A percentile compares a stretch with the other conserved stretches of the same genome.
Conservation (phyloP, 2,113 vertebrate genomes). For the Struthidea cinerea region DNA sequence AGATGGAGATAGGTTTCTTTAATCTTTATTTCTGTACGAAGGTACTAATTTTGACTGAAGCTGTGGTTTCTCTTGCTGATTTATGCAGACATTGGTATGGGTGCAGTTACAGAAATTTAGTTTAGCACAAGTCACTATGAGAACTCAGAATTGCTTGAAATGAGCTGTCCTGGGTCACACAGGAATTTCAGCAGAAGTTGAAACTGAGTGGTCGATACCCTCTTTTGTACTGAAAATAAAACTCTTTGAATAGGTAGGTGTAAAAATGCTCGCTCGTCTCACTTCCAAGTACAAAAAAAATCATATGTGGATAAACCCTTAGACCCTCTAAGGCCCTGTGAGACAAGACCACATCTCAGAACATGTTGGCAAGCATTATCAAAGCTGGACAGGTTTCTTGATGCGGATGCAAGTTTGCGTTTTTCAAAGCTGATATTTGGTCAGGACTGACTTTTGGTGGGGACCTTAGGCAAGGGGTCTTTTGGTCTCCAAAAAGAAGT, state of each 20-base stretch:
- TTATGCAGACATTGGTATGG: background rate
- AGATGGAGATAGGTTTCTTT: background rate
- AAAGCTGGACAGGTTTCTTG: background rate
- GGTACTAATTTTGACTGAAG: background rate
- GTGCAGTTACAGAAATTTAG: background rate
- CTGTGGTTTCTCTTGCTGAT: background rate
- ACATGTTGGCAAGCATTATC: rapidly evolving
- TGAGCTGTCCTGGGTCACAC: background rate
- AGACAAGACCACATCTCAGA: background rate
- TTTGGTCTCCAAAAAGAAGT: background rate
- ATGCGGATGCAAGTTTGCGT: background rate
- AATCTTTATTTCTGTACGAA: background rate
- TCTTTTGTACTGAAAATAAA: slow-evolving; percentile 28
- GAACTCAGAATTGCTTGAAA: slow-evolving; percentile 12
- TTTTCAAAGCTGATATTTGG: background rate
- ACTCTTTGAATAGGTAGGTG: background rate
- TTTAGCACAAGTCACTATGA: background rate
- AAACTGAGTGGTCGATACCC: slow-evolving; percentile 10
- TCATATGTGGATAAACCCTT: background rate
- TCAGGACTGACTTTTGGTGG: background rate
- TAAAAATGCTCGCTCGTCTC: slow-evolving; percentile 17
- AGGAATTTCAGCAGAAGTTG: slow-evolving; percentile 28
- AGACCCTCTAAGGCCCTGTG: background rate
- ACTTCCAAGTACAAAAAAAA: background rate
- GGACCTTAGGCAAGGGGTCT: background rate